phyloP scores from a whole-genome alignment of 1,140 invertebrate species.

The Papilio helenus region DNA sequence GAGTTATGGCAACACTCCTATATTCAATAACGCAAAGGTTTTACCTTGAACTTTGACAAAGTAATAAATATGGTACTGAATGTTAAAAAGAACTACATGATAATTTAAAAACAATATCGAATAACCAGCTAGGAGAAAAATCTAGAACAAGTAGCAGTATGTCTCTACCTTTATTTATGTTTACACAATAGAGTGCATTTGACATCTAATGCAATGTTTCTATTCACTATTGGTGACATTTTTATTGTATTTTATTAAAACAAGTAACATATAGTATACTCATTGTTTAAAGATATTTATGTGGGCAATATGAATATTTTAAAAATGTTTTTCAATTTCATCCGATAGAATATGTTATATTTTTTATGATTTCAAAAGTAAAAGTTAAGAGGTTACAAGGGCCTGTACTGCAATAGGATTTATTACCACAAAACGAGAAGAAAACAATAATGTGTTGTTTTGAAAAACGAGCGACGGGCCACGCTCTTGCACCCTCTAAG shows the following conservation, averaged over 20 bases:
- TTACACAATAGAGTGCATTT: neutral
- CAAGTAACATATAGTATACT: too few relatives aligned
- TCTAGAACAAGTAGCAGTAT: neutral
- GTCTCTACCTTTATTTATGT: neutral
- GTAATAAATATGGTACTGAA: neutral
- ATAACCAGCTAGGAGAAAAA: neutral
- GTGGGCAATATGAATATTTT: too few relatives aligned
- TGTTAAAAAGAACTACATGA: neutral
- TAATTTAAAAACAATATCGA: too few relatives aligned
- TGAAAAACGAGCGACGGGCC: conserved; percentile 70
- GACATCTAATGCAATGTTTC: neutral
- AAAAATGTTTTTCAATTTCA: too few relatives aligned
- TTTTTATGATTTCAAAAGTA: too few relatives aligned
- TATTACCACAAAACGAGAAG: conserved; percentile 70
- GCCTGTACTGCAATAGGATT: conserved; percentile 61
- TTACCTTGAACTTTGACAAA: neutral
- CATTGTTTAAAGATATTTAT: too few relatives aligned
- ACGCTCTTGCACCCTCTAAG: conserved; percentile 55
- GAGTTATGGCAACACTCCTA: neutral
- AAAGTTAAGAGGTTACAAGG: conserved; percentile 20
- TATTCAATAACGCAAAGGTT: neutral
- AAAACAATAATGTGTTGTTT: conserved; percentile 80
- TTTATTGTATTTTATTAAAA: too few relatives aligned
- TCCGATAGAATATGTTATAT: too few relatives aligned
- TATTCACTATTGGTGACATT: too few relatives aligned